Evolutionary conservation across 1,140 invertebrate species (phyloP), one percentile per base, ranked within the genome.

Genomic region (Myzus persicae): DNA sequence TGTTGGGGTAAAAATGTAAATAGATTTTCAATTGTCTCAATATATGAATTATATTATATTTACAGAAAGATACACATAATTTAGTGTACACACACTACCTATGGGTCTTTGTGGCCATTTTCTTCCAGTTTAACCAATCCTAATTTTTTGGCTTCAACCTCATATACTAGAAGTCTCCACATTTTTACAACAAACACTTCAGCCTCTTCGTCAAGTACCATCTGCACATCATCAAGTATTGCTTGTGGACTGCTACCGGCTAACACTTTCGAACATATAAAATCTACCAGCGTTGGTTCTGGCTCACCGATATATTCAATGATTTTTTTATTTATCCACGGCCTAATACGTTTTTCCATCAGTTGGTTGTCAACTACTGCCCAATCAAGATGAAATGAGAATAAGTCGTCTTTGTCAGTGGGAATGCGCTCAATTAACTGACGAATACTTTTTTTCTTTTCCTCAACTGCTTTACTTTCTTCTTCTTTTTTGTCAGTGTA

Each of bases 111-210:
- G 51, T 93, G 91, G n/a, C 91, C 91, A 42, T 93, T 93, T 93
- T 93, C 91, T 93, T 93, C 91, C 20, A 93, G 97, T 96, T 97
- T 97, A 95, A 97, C 96, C 95, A 98, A 96, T 93, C 97, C 97
- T 95, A 97, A 96, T 95, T 99, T 99, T 95, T 99, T 99, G 84
- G 99, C 98, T 97, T 99, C 99, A 94, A 99, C 98, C 97, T 99
- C 99, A 95, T 99, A 99, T 94, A 99, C 99, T 93, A 99, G 96
- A 95, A 99, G 96, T 94, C 99, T 97, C 99, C 99, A 99, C 98
- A 99, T 99, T 97, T 99, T 99, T 76, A 99, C 98, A 94, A 99
- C 99, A 96, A 99, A 99, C 91, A 99, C 98, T 96, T 99, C 99
- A 18, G 99, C 99, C 96, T 99, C 99, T 95, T 99, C 99, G 95